Evolutionary conservation across 2,113 vertebrate species (phyloP).

Genomic region (Apteryx owenii): DNA sequence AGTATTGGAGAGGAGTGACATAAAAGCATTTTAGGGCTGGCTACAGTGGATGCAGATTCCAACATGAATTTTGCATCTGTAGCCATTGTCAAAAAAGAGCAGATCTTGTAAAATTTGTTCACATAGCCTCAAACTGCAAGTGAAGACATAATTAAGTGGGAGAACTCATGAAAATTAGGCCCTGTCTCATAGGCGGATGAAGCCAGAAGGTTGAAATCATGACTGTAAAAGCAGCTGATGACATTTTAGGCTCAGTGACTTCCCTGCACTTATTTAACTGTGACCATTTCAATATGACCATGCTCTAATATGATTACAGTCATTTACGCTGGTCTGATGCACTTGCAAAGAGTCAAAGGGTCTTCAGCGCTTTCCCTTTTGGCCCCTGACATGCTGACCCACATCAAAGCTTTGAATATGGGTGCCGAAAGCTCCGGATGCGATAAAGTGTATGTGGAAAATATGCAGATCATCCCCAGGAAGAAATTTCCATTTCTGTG

Average conservation of each 20-base stretch:
- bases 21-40: background rate
- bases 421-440: background rate
- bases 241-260: conserved; percentile 25
- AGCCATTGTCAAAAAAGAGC: background rate
- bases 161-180: background rate
- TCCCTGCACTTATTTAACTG: background rate
- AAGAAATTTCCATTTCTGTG: conserved; percentile 48
- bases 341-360: background rate
- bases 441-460: background rate
- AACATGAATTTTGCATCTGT: background rate
- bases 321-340: background rate
- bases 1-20: background rate
- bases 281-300: background rate
- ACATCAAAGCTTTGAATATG: background rate
- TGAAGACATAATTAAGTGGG: background rate
- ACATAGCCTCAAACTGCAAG: background rate
- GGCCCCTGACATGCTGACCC: background rate
- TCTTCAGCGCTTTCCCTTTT: background rate
- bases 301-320: background rate
- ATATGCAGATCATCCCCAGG: conserved; percentile 36
- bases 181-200: background rate
- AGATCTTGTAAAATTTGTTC: background rate
- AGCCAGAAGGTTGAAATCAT: background rate
- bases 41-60: background rate
- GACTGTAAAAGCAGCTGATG: background rate